Base-by-base conservation (phyloP, 1,140 invertebrate species). In the Nautilus pompilius region DNA sequence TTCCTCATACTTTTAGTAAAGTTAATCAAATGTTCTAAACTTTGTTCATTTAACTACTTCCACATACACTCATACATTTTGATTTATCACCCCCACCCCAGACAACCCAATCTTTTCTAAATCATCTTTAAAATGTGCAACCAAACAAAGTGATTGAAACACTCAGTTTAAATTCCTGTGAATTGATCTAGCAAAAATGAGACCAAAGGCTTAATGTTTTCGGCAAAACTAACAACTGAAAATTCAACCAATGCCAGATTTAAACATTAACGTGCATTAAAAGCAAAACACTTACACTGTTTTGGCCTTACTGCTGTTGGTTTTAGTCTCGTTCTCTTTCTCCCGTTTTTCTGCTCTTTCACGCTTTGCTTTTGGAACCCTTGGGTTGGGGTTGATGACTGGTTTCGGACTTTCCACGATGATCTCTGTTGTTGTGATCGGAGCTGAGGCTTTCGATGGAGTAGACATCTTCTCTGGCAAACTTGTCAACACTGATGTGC, bases 371-470 rank as follows among this genome's bases (percentile, higher is more conserved):
- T 64, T 57, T 1, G 75, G 77, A 41, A 62, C 66, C 10, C 61
- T 63, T 33, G 74, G 71, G 28, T 69, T 58, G 3, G 72, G 74
- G 55, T 79, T 79, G 0, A 79, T 68, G 24, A 79, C 74, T 46
- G 75, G 75, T 1, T 71, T 75, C 41, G 76, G 77, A 63, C 75
- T 76, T 36, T 72, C 69, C 10, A 79, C 77, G 51, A 78, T 70
- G n/a, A 79, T 79, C 33, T 67, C 67, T 63, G 67, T 69, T 10
- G 70, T 68, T 8, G 70, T 70, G 29, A 66, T 55, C n/a, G 48
- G 56, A 20, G 22, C 33, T 33, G 29, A 34, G 30, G 55, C n/a
- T 57, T 57, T 32, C 10, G 30, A 20, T 20, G 29, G 13, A n/a
- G n/a, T n/a, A n/a, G n/a, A n/a, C n/a, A n/a, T n/a, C n/a, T n/a